A percentile compares a stretch with the other conserved stretches of the same genome.
phyloP scores from a whole-genome alignment of 1,140 invertebrate genomes.

The Stegodyphus dumicola region DNA sequence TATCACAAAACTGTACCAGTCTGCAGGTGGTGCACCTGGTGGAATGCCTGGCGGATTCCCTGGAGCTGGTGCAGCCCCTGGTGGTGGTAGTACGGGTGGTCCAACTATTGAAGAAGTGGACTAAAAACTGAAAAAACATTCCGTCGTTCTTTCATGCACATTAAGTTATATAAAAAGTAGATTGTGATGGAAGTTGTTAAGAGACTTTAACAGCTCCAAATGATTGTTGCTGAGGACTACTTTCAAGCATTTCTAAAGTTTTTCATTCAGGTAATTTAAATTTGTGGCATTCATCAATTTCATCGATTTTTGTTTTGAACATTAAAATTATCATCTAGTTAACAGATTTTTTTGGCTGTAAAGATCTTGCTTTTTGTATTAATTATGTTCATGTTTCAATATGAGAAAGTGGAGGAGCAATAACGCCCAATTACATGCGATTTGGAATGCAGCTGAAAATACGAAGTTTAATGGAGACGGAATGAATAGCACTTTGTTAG shows the following conservation, averaged over 20 bases:
- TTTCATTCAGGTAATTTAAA: neutral
- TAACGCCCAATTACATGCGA: too few species aligned
- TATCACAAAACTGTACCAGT: conserved; percentile 83
- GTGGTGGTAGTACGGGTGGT: conserved; percentile 67
- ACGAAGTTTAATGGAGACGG: too few species aligned
- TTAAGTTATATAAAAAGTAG: neutral
- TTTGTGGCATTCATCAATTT: neutral
- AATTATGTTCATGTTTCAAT: too few species aligned
- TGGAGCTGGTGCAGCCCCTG: conserved; percentile 61
- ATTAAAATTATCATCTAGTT: conserved; percentile 19
- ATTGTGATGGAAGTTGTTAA: neutral
- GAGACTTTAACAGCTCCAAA: neutral
- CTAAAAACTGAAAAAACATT: conserved; percentile 6
- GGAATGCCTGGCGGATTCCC: conserved; percentile 67
- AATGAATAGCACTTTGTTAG: too few species aligned
- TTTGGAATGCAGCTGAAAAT: too few species aligned
- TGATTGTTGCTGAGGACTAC: neutral
- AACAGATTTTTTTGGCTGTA: conserved; percentile 31
- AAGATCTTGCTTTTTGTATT: conserved; percentile 39
- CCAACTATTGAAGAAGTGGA: conserved; percentile 3
- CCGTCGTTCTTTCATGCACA: neutral
- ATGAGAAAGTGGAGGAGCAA: too few species aligned
- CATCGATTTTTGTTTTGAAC: conserved; percentile 61
- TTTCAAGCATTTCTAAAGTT: neutral
- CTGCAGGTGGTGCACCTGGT: conserved; percentile 74